Evolutionary conservation across 2,888 invertebrate genomes (phyloP), one percentile per base, ranked within the genome.

Genomic region (Mythimna albipuncta): DNA sequence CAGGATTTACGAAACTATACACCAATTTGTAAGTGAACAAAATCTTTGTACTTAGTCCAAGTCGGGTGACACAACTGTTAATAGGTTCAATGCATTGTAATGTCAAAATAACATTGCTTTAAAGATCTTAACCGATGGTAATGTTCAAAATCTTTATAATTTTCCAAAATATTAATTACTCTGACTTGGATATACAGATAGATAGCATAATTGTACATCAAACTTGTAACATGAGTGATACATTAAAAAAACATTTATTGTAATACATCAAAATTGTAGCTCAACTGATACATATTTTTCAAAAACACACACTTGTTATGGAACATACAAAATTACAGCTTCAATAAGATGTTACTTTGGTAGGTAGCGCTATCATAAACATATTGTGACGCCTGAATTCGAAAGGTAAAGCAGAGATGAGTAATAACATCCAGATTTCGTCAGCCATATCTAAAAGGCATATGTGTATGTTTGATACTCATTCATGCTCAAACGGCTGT

Each of bases 61-160:
- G 52, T 44, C 32, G 10, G 35, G 26, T 13, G 4, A 9, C 3
- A 10, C 44, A 69, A 58, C 38, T 72, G 41, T 26, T 54, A 54
- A 64, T 57, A 75, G 21, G 54, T 38, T 19, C 13, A 19, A 75
- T 44, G 19, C 75, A 64, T 67, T 16, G 32, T 75, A 21, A 26
- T 67, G 21, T 44, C 9, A 64, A 11, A n/a, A 64, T 19, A 32
- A 19, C 55, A 35, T 35, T 4, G 57, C 26, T 65, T 13, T 19
- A 19, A 41, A 13, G 21, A 55, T 50, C 9, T 73, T 2, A 72
- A 47, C 54, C 11, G 6, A 11, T 47, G 13, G 44, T 38, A 5
- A 64, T 9, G 26, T 50, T 32, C 47, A 54, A 47, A 63, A 54
- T 59, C 26, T 11, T 19, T 62, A 13, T 50, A 4, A 65, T 38